Evolutionary conservation across 2,113 vertebrate species (phyloP).

Genomic region (Phrynocephalus versicolor): DNA sequence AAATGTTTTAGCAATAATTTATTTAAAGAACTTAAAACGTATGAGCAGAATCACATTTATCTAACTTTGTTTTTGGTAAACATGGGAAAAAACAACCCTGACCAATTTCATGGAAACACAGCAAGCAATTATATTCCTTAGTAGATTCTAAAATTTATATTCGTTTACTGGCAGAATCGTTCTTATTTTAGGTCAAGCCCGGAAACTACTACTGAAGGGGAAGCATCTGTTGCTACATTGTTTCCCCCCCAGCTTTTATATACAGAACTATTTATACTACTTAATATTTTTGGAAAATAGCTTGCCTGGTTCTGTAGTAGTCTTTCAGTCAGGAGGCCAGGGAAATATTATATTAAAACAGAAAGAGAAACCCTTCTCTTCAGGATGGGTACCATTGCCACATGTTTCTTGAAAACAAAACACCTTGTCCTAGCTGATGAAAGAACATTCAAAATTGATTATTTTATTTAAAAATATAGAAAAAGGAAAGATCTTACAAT

Average conservation of each 20-base stretch:
- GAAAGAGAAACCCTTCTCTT: neutral
- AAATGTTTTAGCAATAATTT: too few species aligned
- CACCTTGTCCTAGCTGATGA: neutral
- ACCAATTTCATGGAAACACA: neutral
- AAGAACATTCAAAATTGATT: neutral
- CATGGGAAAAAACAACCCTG: neutral
- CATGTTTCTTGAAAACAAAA: neutral
- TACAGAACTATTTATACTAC: neutral
- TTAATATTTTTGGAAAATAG: neutral
- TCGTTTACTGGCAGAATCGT: neutral
- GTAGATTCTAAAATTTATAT: constrained; percentile 5
- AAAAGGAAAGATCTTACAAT: too few species aligned
- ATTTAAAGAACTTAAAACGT: too few species aligned
- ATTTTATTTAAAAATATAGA: neutral
- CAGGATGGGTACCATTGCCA: neutral
- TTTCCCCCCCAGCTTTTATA: neutral
- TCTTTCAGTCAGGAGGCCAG: neutral
- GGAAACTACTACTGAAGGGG: neutral
- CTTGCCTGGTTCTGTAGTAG: neutral
- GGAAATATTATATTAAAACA: neutral
- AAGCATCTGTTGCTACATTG: constrained; percentile 1
- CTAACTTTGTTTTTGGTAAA: neutral
- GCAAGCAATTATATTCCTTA: neutral
- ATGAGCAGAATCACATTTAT: too few species aligned
- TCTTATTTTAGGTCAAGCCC: neutral